Conservation (phyloP, 1,140 invertebrate genomes). For the Polyergus mexicanus region DNA sequence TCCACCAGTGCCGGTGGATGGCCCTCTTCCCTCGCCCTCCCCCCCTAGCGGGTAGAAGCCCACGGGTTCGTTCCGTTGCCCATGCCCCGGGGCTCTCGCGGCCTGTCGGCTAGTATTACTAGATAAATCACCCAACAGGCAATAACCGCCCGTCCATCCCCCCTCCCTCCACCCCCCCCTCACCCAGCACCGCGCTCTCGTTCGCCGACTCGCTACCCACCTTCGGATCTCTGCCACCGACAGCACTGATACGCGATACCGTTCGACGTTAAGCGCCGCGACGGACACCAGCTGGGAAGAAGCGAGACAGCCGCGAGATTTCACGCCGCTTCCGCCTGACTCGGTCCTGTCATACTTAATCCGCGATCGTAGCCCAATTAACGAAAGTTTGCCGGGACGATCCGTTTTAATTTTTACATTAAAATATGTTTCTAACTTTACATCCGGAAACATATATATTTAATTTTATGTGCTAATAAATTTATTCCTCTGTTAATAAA, state of each 20-base stretch:
- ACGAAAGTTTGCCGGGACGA: background rate
- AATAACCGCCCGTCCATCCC: slow-evolving; percentile 82
- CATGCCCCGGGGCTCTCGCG: slow-evolving; percentile 78
- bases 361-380: background rate
- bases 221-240: slow-evolving; percentile 70
- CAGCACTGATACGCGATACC: slow-evolving; percentile 79
- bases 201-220: slow-evolving; percentile 67
- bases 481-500: background rate
- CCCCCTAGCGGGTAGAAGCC: slow-evolving; percentile 73
- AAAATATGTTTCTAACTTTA: background rate
- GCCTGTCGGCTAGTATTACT: slow-evolving; percentile 87
- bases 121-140: slow-evolving; percentile 87
- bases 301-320: slow-evolving; percentile 67
- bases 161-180: background rate
- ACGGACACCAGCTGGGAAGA: background rate
- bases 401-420: background rate
- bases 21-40: slow-evolving; percentile 36
- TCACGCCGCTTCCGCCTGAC: background rate
- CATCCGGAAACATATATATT: background rate
- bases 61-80: slow-evolving; percentile 71
- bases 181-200: slow-evolving; percentile 49
- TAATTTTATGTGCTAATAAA: background rate
- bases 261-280: slow-evolving; percentile 64
- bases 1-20: slow-evolving; percentile 83
- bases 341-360: background rate